Base-by-base conservation (phyloP, 2,797 vertebrate genomes). In the Tragelaphus oryx region DNA sequence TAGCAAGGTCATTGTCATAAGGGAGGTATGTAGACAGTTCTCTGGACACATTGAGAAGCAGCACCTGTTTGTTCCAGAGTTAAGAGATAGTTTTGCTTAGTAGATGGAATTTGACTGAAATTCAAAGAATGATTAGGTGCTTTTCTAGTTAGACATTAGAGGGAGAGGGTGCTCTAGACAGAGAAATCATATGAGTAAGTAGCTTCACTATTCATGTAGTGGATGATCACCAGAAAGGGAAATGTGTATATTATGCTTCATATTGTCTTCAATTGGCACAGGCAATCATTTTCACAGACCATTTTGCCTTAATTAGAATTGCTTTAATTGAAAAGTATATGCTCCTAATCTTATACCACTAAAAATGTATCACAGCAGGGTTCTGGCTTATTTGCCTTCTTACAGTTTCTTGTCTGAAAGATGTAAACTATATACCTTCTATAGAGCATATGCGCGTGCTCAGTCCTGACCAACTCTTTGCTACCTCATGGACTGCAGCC, bases 321-420 rank as follows among this genome's bases (percentile, higher is more conserved):
- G 4, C 74, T 55, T 24, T 6, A 65, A 57, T 74, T 89, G 81
- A 46, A 81, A 95, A 68, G 48, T 28, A 75, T 91, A 88, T 89
- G 54, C 37, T 71, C 20, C 37, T 71, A 14, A 71, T 71, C 37
- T 24, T 71, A 41, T 41, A 41, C 68, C 68, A 24, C 37, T 41
- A 71, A 41, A 71, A 41, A 71, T 71, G 22, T 41, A 71, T 71
- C 22, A 8, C 3, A 71, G 68, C 68, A 24, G 68, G 37, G 37
- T 41, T 71, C 52, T 59, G 57, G 16, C 37, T 76, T 57, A 4
- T 55, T 76, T 71, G 18, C 24, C 16, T 96, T 79, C 86, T 68
- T 95, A 22, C n/a, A 92, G 65, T 65, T 48, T 91, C 78, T 95
- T 95, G 37, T 87, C 74, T 96, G 93, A 97, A 95, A 97, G 89